Conservation (phyloP, 1,140 invertebrate genomes). For the Phthorimaea operculella region DNA sequence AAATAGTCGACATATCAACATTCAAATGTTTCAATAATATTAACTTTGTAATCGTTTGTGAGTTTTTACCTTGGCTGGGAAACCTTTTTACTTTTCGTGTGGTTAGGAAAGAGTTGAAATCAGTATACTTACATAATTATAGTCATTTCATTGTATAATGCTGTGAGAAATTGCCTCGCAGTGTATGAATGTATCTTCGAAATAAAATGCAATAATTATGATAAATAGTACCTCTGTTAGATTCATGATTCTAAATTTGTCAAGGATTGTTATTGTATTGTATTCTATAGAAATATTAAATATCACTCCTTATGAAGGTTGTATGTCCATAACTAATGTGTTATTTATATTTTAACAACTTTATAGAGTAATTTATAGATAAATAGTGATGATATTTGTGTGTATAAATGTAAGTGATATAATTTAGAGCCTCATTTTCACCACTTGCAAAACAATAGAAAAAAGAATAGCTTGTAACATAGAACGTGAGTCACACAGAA, state of each 20-base stretch:
- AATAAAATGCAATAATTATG: constrained; percentile 6
- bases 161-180: constrained; percentile 1
- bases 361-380: constrained; percentile 51
- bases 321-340: constrained; percentile 59
- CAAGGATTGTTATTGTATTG: constrained; percentile 38
- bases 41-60: too few relatives aligned
- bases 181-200: not conserved
- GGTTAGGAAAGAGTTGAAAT: too few relatives aligned
- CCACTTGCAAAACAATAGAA: too few relatives aligned
- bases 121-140: too few relatives aligned
- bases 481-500: too few relatives aligned
- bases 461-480: too few relatives aligned
- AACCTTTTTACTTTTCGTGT: too few relatives aligned
- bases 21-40: not conserved
- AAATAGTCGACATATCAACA: not conserved
- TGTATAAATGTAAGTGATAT: constrained; percentile 30
- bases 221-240: constrained; percentile 3
- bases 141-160: not conserved
- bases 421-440: too few relatives aligned
- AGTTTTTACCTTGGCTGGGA: too few relatives aligned
- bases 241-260: not conserved
- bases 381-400: constrained; percentile 35
- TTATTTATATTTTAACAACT: constrained; percentile 61
- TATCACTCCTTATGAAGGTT: constrained; percentile 62
- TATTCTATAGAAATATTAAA: constrained; percentile 23